Conservation (phyloP, 2,797 vertebrate species). For the Alcedo quadribrachys region DNA sequence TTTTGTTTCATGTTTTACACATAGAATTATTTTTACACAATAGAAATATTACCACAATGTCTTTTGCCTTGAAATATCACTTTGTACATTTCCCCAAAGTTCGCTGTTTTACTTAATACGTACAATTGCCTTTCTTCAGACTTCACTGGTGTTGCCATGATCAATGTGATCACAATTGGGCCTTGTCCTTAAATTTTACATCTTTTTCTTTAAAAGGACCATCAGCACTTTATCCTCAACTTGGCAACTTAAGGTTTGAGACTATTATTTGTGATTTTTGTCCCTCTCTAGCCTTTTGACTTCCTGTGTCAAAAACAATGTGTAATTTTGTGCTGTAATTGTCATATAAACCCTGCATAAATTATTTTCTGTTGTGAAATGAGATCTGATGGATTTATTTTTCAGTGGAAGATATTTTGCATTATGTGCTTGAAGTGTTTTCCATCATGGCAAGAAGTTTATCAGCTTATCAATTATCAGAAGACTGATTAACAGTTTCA, state of each 20-base stretch:
- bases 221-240: not conserved
- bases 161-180: not conserved
- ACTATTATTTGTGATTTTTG: rapidly evolving
- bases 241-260: not conserved
- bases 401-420: not conserved
- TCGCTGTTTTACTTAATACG: not conserved
- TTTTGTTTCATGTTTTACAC: not conserved
- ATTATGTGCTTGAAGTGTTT: not conserved
- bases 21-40: not conserved
- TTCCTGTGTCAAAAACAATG: not conserved
- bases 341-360: not conserved
- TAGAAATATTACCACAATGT: not conserved
- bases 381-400: not conserved
- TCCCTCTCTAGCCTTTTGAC: not conserved
- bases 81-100: not conserved
- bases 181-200: not conserved
- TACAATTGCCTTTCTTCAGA: not conserved
- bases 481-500: not conserved
- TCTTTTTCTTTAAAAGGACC: not conserved
- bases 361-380: not conserved
- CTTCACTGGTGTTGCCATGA: not conserved
- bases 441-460: not conserved
- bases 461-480: not conserved
- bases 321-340: not conserved
- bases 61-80: not conserved